Evolutionary conservation across 2,888 invertebrate genomes (phyloP).

Genomic region (Polydesmus complanatus): DNA sequence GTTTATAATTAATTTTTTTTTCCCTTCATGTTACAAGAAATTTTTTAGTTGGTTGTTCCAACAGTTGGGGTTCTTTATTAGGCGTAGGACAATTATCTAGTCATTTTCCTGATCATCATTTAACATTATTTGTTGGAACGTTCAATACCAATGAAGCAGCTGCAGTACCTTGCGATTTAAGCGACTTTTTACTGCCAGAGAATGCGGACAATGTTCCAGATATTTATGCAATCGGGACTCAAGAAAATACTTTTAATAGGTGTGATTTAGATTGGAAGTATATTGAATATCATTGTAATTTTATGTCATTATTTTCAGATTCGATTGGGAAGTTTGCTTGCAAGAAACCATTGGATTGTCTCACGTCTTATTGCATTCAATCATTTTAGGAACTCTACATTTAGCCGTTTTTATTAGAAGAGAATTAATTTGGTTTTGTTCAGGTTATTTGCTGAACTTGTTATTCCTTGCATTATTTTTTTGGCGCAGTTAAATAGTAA

Average conservation of each 20-base stretch:
- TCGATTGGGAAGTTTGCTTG: slow-evolving; percentile 75
- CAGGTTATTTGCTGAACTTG: slow-evolving; percentile 36
- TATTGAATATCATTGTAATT: not conserved
- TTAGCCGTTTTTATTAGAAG: slow-evolving; percentile 73
- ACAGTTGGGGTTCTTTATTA: slow-evolving; percentile 36
- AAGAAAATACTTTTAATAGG: slow-evolving; percentile 43
- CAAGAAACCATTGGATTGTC: slow-evolving; percentile 89
- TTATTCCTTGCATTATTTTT: not conserved
- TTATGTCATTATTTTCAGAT: slow-evolving; percentile 23
- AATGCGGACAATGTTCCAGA: slow-evolving; percentile 69
- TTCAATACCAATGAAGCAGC: slow-evolving; percentile 99
- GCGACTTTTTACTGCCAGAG: slow-evolving; percentile 77
- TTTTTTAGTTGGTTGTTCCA: slow-evolving; percentile 13
- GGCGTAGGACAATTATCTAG: slow-evolving; percentile 73
- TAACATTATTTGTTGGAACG: slow-evolving; percentile 77
- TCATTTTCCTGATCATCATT: slow-evolving; percentile 68
- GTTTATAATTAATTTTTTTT: not conserved
- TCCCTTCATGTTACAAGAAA: not conserved
- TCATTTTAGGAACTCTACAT: slow-evolving; percentile 74
- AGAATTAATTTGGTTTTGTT: slow-evolving; percentile 92
- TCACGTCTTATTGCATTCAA: slow-evolving; percentile 76
- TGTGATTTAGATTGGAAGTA: too few relatives aligned
- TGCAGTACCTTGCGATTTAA: slow-evolving; percentile 44
- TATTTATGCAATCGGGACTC: slow-evolving; percentile 81
- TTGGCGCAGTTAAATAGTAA: too few relatives aligned